Base-by-base conservation (phyloP, 2,797 vertebrate genomes). In the Acanthornis magna region DNA sequence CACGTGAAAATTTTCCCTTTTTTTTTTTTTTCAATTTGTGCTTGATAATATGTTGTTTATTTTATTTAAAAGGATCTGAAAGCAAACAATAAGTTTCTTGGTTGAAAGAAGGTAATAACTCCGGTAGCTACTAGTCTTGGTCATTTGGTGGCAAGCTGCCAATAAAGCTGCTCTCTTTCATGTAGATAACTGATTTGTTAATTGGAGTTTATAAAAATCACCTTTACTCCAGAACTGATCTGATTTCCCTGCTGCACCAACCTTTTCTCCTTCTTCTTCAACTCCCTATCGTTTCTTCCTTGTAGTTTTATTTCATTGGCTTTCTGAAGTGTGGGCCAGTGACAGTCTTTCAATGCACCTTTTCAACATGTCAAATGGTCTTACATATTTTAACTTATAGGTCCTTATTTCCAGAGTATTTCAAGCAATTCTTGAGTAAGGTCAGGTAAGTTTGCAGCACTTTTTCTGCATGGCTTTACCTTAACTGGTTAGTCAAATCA, bases 21-120 rank as follows among this genome's bases (percentile, higher is more conserved):
- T 57, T 16, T 15, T 6, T 53, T 73, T 55, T 29, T 7, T 36
- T 36, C 36, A 78, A 38, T 67, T 50, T 29, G 11, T 88, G 9
- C 15, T 70, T 68, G 26, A 38, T 73, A 71, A 29, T 71, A 75
- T 77, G 51, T 85, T 67, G 4, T 10, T 88, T 53, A 18, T 80
- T 92, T 93, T 93, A 50, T 57, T 68, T 74, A 75, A 57, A 84
- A 72, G 70, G 32, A 78, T 53, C 27, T 53, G 42, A 87, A 87
- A 87, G 22, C 19, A 88, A 74, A 23, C 13, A 54, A 8, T 16
- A 67, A 48, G 11, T 6, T 72, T 66, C 19, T 72, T 68, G 19
- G 5, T 27, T 87, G 32, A 78, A 89, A 62, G 27, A 87, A 61
- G 13, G 27, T 77, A 48, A 6, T 38, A 78, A n/a, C 36, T 80